Conservation (phyloP, 1,140 invertebrate species). For the Bombus waltoni region DNA sequence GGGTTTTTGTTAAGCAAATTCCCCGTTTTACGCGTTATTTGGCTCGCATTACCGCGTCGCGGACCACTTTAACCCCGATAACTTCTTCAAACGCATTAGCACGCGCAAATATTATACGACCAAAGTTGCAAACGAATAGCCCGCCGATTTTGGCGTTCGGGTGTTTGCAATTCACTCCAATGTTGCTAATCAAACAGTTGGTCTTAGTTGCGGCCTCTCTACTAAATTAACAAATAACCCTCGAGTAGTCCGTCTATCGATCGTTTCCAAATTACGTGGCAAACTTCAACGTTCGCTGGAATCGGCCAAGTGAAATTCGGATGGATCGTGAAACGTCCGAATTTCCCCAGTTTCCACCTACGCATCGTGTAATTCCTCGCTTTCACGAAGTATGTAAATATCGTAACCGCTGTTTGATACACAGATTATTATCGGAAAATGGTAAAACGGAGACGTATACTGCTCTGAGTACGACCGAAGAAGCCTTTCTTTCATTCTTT, state of each 20-base stretch:
- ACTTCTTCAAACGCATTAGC: constrained; percentile 18
- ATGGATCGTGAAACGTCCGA: not conserved
- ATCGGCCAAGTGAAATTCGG: not conserved
- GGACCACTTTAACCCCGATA: not conserved
- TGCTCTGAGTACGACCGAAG: too few relatives aligned
- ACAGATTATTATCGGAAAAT: too few relatives aligned
- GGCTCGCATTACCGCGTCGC: not conserved
- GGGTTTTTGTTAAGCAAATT: not conserved
- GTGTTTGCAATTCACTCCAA: constrained; percentile 33
- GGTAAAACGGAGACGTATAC: too few relatives aligned
- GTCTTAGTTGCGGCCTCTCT: constrained; percentile 33
- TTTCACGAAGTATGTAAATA: not conserved
- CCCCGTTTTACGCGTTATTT: not conserved
- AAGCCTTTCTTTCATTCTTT: too few relatives aligned
- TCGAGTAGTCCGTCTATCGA: not conserved
- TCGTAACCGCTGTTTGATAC: too few relatives aligned
- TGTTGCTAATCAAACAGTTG: constrained; percentile 32
- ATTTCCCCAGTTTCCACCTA: too few relatives aligned
- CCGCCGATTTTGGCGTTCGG: not conserved
- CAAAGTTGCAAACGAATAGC: constrained; percentile 4
- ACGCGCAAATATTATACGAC: constrained; percentile 21
- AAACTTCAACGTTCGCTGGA: not conserved
- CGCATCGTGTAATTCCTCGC: not conserved
- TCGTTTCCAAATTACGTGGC: not conserved
- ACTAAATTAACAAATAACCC: constrained; percentile 35